Evolutionary conservation across 2,888 invertebrate genomes (phyloP).

Genomic region (Aphidoletes aphidimyza): DNA sequence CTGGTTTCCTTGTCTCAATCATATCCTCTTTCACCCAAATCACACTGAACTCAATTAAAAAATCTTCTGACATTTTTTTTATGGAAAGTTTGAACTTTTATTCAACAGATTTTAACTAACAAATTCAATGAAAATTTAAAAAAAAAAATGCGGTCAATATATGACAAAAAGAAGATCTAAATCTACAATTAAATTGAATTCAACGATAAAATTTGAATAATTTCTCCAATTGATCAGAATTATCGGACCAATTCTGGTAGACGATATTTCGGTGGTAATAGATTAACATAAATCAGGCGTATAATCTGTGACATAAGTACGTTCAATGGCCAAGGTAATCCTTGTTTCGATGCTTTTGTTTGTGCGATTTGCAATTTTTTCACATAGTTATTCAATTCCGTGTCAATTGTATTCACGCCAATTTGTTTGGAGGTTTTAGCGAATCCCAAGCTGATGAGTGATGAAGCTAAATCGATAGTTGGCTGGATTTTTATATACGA

Average conservation of each 20-base stretch:
- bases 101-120: too few species aligned
- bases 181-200: not conserved
- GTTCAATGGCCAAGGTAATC: conserved; percentile 59
- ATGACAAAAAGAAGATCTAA: not conserved
- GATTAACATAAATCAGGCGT: conserved; percentile 56
- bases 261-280: conserved; percentile 60
- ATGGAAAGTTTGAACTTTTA: too few species aligned
- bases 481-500: conserved; percentile 58
- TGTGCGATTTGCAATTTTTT: conserved; percentile 60
- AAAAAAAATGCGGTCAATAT: too few species aligned
- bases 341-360: conserved; percentile 61
- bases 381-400: conserved; percentile 61
- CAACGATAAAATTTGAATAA: not conserved
- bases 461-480: conserved; percentile 63
- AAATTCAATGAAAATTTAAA: too few species aligned
- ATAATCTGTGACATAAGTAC: conserved; percentile 56
- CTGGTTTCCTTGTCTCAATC: too few species aligned
- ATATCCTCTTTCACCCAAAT: too few species aligned
- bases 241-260: conserved; percentile 63
- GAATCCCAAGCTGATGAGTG: conserved; percentile 64
- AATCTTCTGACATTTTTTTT: too few species aligned
- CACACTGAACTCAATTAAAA: too few species aligned
- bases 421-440: conserved; percentile 60
- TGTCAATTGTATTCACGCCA: conserved; percentile 54
- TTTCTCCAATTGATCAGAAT: not conserved